Evolutionary conservation across 2,113 vertebrate genomes (phyloP).

Genomic region (Myotis brandtii): DNA sequence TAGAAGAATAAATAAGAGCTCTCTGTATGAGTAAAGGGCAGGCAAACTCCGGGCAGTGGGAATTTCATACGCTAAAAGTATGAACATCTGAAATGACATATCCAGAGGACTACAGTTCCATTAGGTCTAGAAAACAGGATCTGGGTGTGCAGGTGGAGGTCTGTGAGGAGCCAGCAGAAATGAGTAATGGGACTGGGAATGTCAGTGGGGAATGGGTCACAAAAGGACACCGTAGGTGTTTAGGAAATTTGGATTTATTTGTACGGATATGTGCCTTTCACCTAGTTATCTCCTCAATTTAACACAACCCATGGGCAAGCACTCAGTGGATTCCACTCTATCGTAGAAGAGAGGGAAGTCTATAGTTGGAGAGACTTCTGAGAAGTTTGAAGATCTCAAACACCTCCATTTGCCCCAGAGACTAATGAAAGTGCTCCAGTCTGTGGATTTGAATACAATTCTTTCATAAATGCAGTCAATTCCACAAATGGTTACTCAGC

Average conservation of each 20-base stretch:
- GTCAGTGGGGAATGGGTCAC: neutral
- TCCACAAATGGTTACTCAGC: neutral
- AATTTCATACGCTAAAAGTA: neutral
- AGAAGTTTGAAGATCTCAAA: neutral
- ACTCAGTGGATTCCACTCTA: neutral
- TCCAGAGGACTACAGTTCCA: neutral
- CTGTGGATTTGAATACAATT: neutral
- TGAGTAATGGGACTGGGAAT: neutral
- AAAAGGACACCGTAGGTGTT: neutral
- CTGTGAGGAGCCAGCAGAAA: neutral
- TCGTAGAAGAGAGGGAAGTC: neutral
- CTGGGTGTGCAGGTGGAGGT: neutral
- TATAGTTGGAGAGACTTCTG: neutral
- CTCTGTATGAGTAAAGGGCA: neutral
- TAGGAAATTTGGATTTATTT: neutral
- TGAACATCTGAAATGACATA: neutral
- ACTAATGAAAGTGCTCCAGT: neutral
- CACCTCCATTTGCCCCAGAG: neutral
- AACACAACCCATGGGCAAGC: neutral
- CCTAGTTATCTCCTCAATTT: neutral
- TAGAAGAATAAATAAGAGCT: neutral
- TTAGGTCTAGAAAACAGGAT: neutral
- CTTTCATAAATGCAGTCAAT: neutral
- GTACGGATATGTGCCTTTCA: neutral
- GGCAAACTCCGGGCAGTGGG: neutral